Evolutionary conservation across 1,140 invertebrate species (phyloP), one percentile per base, ranked within the genome.

Genomic region (Zaprionus nigranus): DNA sequence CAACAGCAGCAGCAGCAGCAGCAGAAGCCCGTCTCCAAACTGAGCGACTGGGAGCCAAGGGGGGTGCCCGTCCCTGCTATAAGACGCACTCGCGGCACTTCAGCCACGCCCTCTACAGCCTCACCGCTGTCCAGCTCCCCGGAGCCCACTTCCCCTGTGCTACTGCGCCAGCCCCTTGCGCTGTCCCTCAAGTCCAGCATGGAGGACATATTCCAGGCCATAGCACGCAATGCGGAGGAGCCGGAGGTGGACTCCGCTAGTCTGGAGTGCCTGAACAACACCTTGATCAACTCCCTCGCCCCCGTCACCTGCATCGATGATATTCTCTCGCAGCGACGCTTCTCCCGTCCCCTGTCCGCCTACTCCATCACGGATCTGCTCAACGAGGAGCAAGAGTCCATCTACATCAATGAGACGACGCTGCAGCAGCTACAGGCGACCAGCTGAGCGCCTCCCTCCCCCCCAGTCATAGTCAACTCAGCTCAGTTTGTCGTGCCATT

Each of bases 281-380:
- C 9, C 0, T 0, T 34, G 30, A 34, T 20, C 6, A 49, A 20
- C 17, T 20, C 71, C 84, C 4, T 74, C 86, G 22, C 91, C 90
- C 5, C 91, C 5, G 87, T 92, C 28, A 91, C 91, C 75, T 73
- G 90, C 57, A 92, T 92, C 58, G 91, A 92, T 40, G 91, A 92
- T 7, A 92, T 92, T 30, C 72, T 92, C 46, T 92, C 90, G 20
- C 82, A 92, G 60, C 75, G 90, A 0, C 30, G 91, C 5, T 78
- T 92, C 36, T 92, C 91, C 0, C 68, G 91, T 0, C 80, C 90
- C 0, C 40, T 92, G 0, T 92, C 91, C 9, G 87, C 91, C 11
- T 92, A 92, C 67, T 92, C 91, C 73, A 92, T 92, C 36, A 92
- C 84, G 12, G 91, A 92, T 79, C 70, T 92, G 43, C 75, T 92